Evolutionary conservation across 1,140 invertebrate species (phyloP), one percentile per base, ranked within the genome.

Genomic region (Elysia chlorotica): DNA sequence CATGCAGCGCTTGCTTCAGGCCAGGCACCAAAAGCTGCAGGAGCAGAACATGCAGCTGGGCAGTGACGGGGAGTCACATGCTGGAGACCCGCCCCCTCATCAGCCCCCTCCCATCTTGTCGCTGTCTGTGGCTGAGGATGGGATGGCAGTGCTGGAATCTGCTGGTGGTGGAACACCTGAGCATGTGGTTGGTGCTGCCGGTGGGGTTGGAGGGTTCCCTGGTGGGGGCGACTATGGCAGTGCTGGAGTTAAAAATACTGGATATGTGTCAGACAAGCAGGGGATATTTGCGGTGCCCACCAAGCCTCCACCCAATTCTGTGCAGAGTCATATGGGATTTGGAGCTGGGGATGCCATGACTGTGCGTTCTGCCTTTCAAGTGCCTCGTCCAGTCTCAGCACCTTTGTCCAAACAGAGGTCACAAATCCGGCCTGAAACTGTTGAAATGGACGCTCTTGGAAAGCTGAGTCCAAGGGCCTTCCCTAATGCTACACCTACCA

Each of bases 1-100:
- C 72, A 85, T 86, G 80, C 84, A 86, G 35, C 86, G 84, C 54
- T 74, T 85, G 23, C 78, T 88, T 62, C 85, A 87, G 65, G 82
- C 81, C 14, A 78, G 79, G 21, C 79, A 83, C 21, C 70, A 75
- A 31, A 75, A 76, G 57, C 76, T 77, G 37, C 57, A 69, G 30
- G 71, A 75, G 36, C 36, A 71, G 57, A 62, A 71, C 37, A 70
- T 73, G 41, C 56, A 57, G 4, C 28, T 70, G 17, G 77, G 76
- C 61, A 85, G 82, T 76, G 83, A 85, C 75, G 75, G 78, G 5
- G 83, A 85, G 33, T 85, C 82, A 17, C 74, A 78, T 33, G 48
- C 56, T 37, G 68, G 68, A 37, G 59, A 71, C 28, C 57, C 57
- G 21, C n/a, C n/a, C n/a, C n/a, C n/a, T n/a, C n/a, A n/a, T n/a